Evolutionary conservation across 2,113 vertebrate species (phyloP).

Genomic region (Indicator indicator): DNA sequence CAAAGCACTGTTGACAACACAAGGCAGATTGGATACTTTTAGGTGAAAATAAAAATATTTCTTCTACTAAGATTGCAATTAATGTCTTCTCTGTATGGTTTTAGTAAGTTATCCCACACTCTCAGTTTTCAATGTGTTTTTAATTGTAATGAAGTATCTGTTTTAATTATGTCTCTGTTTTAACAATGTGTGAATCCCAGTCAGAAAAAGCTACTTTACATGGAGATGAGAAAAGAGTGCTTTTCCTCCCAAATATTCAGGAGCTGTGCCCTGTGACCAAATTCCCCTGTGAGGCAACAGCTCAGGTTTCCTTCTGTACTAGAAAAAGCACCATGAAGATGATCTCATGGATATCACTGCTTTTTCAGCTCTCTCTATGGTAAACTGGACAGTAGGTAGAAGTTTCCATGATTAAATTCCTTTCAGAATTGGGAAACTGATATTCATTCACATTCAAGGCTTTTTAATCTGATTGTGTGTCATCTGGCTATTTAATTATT

Average conservation of each 20-base stretch:
- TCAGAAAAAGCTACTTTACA: not conserved
- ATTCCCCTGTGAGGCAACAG: not conserved
- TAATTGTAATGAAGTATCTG: not conserved
- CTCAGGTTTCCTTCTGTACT: slow-evolving; percentile 19
- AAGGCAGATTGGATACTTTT: not conserved
- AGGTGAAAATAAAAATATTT: not conserved
- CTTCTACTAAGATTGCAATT: not conserved
- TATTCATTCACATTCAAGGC: slow-evolving; percentile 9
- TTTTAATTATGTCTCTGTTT: not conserved
- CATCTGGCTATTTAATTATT: slow-evolving; percentile 33
- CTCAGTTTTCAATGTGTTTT: not conserved
- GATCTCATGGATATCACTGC: not conserved
- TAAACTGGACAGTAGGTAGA: not conserved
- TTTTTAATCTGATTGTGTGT: slow-evolving; percentile 5
- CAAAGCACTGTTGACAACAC: not conserved
- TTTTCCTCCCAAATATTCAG: not conserved
- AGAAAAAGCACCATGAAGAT: not conserved
- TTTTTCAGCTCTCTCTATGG: not conserved
- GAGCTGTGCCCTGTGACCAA: not conserved
- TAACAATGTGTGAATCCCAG: not conserved
- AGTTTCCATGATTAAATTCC: slow-evolving; percentile 1
- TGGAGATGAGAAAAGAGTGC: not conserved
- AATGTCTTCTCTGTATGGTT: not conserved
- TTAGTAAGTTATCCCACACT: not conserved
- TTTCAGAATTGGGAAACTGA: slow-evolving; percentile 24